These are phyloP conservation scores for Chrysopilus asiliformis DNA, from an alignment of 2,888 invertebrate species.

Conservation along the genomic window DNA sequence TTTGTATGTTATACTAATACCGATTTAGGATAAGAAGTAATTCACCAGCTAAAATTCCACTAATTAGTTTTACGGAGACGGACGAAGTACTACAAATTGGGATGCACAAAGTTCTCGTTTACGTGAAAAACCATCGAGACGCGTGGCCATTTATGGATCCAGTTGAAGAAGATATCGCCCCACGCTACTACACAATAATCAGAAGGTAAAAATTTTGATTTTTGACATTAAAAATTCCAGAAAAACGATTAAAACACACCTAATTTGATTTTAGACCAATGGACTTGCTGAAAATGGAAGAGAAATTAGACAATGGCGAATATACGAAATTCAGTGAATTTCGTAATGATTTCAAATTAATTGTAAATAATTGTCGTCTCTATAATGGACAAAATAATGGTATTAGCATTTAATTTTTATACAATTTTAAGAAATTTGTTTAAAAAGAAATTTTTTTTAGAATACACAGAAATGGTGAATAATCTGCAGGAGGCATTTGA, in stretches of 20 bases:
- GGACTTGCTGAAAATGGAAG: slow-evolving; percentile 80
- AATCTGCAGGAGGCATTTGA: slow-evolving; percentile 71
- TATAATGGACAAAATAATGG: slow-evolving; percentile 92
- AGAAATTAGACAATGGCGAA: slow-evolving; percentile 65
- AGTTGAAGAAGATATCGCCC: slow-evolving; percentile 85
- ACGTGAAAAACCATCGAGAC: slow-evolving; percentile 75
- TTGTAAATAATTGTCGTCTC: slow-evolving; percentile 82
- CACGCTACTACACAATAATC: slow-evolving; percentile 65
- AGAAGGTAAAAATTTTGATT: slow-evolving; percentile 33
- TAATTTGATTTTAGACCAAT: slow-evolving; percentile 48
- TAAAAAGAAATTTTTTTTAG: slow-evolving; percentile 37
- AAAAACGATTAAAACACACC: background rate
- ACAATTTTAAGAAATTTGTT: slow-evolving; percentile 2
- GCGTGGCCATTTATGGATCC: slow-evolving; percentile 93
- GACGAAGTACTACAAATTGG: slow-evolving; percentile 78
- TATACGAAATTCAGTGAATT: slow-evolving; percentile 70
- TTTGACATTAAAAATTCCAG: background rate
- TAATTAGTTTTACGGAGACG: slow-evolving; percentile 38
- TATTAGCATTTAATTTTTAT: no score
- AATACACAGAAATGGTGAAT: slow-evolving; percentile 79
- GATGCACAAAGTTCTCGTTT: slow-evolving; percentile 83
- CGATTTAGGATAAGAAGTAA: no score
- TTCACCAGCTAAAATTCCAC: slow-evolving; percentile 12
- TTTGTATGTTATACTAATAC: no score
- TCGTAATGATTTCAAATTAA: slow-evolving; percentile 76